Evolutionary conservation across 1,140 invertebrate species (phyloP), one percentile per base, ranked within the genome.

Genomic region (Cydia pomonella): DNA sequence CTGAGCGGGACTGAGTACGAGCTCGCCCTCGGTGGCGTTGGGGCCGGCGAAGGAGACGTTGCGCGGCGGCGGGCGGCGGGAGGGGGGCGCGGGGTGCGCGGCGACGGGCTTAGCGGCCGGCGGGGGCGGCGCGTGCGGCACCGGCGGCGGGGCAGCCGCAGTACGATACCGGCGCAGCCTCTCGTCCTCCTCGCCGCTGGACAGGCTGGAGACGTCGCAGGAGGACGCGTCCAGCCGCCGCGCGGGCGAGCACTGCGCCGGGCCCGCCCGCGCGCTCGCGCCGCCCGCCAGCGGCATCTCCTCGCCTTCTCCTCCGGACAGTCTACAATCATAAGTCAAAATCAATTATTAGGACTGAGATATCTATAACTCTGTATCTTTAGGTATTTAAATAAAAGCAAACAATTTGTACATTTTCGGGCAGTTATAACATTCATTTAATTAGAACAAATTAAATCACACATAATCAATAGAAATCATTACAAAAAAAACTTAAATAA

Each of bases 141-240:
- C 25, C 71, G 83, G 83, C 47, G 84, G 82, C 75, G 79, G 82
- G 16, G 84, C 82, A 38, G 33, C 0, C 12, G 73, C 73, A 18
- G 91, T 92, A 80, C 91, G 88, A 77, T 92, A 92, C 72, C 91
- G 79, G 4, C 91, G 83, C 76, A 92, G 77, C 1, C 91, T 81
- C 79, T 92, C 90, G 87, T 92, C 90, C 80, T 92, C 91, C 75
- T 92, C 90, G 72, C 89, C 90, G 79, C 88, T 90, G 84, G 89
- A 92, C 5, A 92, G 83, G 76, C 86, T 88, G 76, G 91, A 92
- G 75, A 92, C 90, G 83, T 92, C 90, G 86, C 91, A 92, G 9
- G 86, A 90, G 66, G 88, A 91, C n/a, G 88, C 83, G 81, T 92
- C 91, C 72, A 92, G 87, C 44, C 89, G 83, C 18, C 90, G 82